These are phyloP conservation scores for Ptychadena robeensis DNA, from an alignment of 2,797 vertebrate species.

Conservation along the genomic window DNA sequence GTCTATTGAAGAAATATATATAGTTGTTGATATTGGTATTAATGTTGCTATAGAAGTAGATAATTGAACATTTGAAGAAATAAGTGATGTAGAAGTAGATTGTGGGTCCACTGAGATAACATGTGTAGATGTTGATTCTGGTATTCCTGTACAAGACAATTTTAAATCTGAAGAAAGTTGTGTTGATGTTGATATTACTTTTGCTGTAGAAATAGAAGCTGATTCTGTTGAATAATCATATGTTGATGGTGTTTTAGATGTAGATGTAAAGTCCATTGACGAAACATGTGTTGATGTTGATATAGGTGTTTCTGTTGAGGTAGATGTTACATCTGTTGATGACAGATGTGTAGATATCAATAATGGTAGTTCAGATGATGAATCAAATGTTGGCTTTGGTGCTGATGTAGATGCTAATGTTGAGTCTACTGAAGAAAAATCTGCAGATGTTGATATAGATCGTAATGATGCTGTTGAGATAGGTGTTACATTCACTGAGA, in stretches of 20 bases:
- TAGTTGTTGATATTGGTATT: background rate
- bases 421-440: background rate
- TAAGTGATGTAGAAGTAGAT: background rate
- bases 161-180: rapidly evolving
- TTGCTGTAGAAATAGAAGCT: too few species aligned
- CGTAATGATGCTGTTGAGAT: background rate
- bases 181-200: too few species aligned
- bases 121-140: background rate
- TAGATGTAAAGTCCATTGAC: background rate
- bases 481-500: background rate
- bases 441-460: too few species aligned
- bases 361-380: background rate
- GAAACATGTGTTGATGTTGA: background rate
- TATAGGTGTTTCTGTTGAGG: background rate
- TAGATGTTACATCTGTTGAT: background rate
- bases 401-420: background rate
- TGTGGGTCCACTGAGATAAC: too few species aligned
- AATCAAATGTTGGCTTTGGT: background rate
- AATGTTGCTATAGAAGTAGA: background rate
- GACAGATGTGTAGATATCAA: background rate
- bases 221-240: too few species aligned
- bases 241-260: background rate
- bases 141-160: background rate
- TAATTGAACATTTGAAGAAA: background rate
- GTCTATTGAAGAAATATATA: too few species aligned